phyloP scores from a whole-genome alignment of 64 coral and sea anemone species.

The Porites australiensis region DNA sequence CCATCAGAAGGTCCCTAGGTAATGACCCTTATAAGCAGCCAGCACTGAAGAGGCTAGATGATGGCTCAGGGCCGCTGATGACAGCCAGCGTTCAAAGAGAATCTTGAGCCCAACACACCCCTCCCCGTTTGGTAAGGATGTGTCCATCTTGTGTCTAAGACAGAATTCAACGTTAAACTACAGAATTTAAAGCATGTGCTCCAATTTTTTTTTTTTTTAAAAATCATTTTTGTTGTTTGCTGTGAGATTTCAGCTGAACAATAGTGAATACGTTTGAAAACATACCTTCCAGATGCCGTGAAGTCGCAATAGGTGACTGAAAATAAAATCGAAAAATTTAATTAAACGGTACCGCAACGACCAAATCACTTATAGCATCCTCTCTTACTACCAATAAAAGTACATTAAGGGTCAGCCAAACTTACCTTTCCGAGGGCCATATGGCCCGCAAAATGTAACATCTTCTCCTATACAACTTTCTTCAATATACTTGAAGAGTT shows the following conservation, averaged over 20 bases:
- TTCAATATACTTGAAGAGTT: constrained; percentile 53
- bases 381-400: not conserved
- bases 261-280: not conserved
- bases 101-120: too few relatives aligned
- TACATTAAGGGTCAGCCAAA: not conserved
- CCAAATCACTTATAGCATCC: not conserved
- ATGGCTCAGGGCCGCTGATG: too few relatives aligned
- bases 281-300: constrained; percentile 87
- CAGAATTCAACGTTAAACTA: too few relatives aligned
- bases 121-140: too few relatives aligned
- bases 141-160: too few relatives aligned
- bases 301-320: constrained; percentile 76
- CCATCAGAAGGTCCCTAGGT: too few relatives aligned
- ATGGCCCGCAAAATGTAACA: constrained; percentile 45
- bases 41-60: too few relatives aligned
- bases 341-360: not conserved
- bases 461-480: constrained; percentile 64
- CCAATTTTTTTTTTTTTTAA: not conserved
- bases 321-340: not conserved
- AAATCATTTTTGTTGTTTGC: not conserved
- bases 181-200: too few relatives aligned
- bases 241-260: not conserved
- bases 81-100: too few relatives aligned
- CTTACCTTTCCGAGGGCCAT: constrained; percentile 47
- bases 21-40: too few relatives aligned